phyloP scores from a whole-genome alignment of 2,888 invertebrate species.

The Carabus problematicus region DNA sequence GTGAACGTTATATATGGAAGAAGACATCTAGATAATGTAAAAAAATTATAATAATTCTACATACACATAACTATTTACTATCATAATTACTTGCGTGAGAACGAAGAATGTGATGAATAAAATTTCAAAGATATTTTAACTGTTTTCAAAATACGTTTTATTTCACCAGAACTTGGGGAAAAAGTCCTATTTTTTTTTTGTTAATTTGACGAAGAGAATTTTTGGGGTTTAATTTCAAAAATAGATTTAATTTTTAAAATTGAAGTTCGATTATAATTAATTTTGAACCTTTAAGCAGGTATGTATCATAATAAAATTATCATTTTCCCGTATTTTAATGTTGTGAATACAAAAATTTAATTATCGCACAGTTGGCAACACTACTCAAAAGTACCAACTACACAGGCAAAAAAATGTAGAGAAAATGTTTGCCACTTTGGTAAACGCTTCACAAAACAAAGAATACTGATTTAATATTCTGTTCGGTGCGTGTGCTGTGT shows the following conservation, averaged over 20 bases:
- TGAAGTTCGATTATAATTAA: too few relatives aligned
- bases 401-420: conserved; percentile 23
- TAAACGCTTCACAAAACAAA: too few relatives aligned
- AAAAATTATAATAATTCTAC: conserved; percentile 16
- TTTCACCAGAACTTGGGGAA: conserved; percentile 26
- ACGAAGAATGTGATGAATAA: conserved; percentile 40
- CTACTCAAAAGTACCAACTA: conserved; percentile 39
- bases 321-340: too few relatives aligned
- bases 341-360: too few relatives aligned
- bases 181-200: not conserved
- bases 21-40: conserved; percentile 31
- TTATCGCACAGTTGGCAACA: conserved; percentile 34
- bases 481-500: too few relatives aligned
- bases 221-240: not conserved
- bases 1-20: too few relatives aligned
- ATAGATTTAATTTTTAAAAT: too few relatives aligned
- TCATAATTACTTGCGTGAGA: conserved; percentile 36
- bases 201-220: too few relatives aligned
- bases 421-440: too few relatives aligned
- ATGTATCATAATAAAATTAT: too few relatives aligned
- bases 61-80: conserved; percentile 9
- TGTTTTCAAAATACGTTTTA: conserved; percentile 36
- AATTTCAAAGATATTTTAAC: conserved; percentile 42
- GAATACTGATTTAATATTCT: too few relatives aligned
- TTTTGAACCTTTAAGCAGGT: too few relatives aligned